Evolutionary conservation across 2,797 vertebrate species (phyloP).

Genomic region (Hemibagrus guttatus): DNA sequence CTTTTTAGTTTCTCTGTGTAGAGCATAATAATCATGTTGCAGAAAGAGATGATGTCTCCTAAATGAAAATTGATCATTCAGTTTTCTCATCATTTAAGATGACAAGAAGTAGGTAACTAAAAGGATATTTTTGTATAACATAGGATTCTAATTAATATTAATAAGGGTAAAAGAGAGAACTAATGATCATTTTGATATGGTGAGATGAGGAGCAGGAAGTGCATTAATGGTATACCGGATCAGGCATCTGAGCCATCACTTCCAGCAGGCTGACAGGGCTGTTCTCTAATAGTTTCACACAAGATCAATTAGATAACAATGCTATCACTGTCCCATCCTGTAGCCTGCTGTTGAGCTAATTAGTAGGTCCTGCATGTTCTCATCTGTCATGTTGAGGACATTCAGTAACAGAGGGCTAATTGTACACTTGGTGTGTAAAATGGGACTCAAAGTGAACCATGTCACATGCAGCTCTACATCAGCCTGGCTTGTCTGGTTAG

Average conservation of each 20-base stretch:
- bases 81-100: neutral
- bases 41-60: neutral
- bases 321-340: conserved; percentile 23
- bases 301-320: conserved; percentile 33
- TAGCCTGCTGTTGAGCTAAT: conserved; percentile 29
- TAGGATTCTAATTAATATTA: neutral
- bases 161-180: neutral
- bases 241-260: conserved; percentile 8
- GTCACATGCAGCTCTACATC: conserved; percentile 16
- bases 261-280: neutral
- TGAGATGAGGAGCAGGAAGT: neutral
- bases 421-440: conserved; percentile 28
- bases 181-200: neutral
- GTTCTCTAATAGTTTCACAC: conserved; percentile 20
- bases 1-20: neutral
- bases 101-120: neutral
- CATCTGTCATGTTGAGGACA: conserved; percentile 28
- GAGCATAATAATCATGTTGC: neutral
- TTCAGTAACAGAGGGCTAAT: conserved; percentile 41
- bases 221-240: neutral
- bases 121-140: neutral
- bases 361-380: conserved; percentile 39
- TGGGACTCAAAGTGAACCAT: neutral
- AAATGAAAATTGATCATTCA: neutral
- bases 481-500: neutral